Percentiles rank a stretch among this genome's conserved stretches.
Conservation (phyloP, 2,113 vertebrate species). For the Alethe diademata region DNA sequence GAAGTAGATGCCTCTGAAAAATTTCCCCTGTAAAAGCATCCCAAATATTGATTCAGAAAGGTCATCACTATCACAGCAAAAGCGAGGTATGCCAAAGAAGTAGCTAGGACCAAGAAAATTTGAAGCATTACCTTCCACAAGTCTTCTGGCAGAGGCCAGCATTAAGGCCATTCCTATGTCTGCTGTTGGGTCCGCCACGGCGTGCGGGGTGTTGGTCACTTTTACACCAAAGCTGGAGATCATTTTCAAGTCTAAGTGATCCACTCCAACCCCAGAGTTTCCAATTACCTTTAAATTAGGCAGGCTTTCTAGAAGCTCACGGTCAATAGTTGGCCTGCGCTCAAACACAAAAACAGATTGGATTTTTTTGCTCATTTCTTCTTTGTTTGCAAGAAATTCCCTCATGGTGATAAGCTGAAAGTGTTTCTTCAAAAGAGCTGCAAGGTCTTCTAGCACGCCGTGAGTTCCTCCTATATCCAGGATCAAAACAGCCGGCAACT, state of each 20-base stretch:
- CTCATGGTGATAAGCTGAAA: slow-evolving; percentile 75
- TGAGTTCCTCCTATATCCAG: slow-evolving; percentile 46
- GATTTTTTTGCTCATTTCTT: slow-evolving; percentile 66
- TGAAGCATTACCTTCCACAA: slow-evolving; percentile 74
- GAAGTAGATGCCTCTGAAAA: background rate
- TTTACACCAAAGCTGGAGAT: slow-evolving; percentile 74
- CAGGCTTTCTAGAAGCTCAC: slow-evolving; percentile 67
- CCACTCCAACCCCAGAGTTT: slow-evolving; percentile 76
- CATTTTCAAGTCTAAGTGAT: slow-evolving; percentile 81
- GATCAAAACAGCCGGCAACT: slow-evolving; percentile 60
- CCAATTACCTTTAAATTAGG: slow-evolving; percentile 77
- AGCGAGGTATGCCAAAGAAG: background rate
- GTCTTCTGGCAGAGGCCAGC: slow-evolving; percentile 78
- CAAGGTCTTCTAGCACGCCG: slow-evolving; percentile 53
- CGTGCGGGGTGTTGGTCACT: slow-evolving; percentile 76
- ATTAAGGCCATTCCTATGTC: slow-evolving; percentile 81
- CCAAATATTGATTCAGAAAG: background rate
- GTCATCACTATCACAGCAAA: background rate
- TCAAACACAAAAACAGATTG: slow-evolving; percentile 71
- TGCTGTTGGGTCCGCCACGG: slow-evolving; percentile 76
- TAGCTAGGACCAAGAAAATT: background rate
- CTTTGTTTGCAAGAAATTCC: slow-evolving; percentile 67
- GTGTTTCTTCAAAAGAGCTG: slow-evolving; percentile 68
- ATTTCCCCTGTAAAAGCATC: background rate
- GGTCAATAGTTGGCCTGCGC: slow-evolving; percentile 15